These are phyloP conservation scores for Coremacera marginata DNA, from an alignment of 2,888 invertebrate genomes.

Conservation along the genomic window DNA sequence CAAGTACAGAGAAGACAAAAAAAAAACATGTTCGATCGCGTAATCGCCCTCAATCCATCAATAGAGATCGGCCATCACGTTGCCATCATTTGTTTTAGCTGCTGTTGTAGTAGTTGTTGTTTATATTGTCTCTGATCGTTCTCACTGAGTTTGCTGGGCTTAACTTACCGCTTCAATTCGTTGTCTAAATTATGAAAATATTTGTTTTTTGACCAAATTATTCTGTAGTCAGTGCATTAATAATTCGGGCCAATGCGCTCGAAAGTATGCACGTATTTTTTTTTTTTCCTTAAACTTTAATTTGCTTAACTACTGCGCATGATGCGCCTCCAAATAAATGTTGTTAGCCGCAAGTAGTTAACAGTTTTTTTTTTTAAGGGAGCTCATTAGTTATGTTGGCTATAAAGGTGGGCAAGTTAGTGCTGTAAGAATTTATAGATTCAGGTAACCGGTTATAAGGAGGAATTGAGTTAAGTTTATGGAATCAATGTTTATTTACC, in stretches of 20 bases:
- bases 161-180: neutral
- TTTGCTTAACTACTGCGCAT: neutral
- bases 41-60: slow-evolving; percentile 68
- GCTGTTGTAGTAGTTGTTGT: slow-evolving; percentile 16
- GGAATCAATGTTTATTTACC: too few species aligned
- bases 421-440: neutral
- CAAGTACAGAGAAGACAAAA: slow-evolving; percentile 2
- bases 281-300: neutral
- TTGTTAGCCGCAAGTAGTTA: slow-evolving; percentile 9
- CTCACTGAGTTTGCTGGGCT: neutral
- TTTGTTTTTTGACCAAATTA: slow-evolving; percentile 18
- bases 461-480: neutral
- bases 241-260: slow-evolving; percentile 4
- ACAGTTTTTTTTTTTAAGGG: slow-evolving; percentile 14
- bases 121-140: neutral
- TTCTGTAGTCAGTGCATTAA: slow-evolving; percentile 7
- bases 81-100: slow-evolving; percentile 38
- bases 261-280: slow-evolving; percentile 26
- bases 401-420: neutral
- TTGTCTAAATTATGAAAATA: slow-evolving; percentile 38
- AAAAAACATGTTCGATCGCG: slow-evolving; percentile 55
- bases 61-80: slow-evolving; percentile 67
- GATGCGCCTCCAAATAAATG: slow-evolving; percentile 26
- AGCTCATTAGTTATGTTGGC: neutral
- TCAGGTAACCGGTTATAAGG: neutral